Base-by-base conservation (phyloP, 2,888 invertebrate genomes). In the Diaphora mendica region DNA sequence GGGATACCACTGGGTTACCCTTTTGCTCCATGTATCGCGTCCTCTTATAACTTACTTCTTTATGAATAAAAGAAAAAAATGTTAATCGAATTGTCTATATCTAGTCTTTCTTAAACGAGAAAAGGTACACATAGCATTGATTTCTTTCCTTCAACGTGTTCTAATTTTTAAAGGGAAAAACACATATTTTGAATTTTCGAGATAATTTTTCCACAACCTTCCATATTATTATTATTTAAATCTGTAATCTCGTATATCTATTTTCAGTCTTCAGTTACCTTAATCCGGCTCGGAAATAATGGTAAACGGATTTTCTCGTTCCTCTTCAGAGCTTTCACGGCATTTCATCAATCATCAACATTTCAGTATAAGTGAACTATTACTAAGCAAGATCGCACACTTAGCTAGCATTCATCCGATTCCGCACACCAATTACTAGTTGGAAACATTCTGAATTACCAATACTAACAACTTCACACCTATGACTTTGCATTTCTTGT, bases 401-500 rank as follows among this genome's bases (percentile, higher is more conserved):
- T 33, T 67, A 48, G 33, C 33, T 67, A 20, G 23, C 20, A 33
- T 44, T 30, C 15, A 33, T 48, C 26, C 26, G 35, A 70, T 70
- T 70, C 44, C 35, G 48, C 48, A 33, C 67, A 67, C 51, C 74
- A 68, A 65, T 71, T 68, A 71, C 42, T 26, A 55, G 68, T 68
- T 69, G 15, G 23, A 44, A 71, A 69, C 71, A 64, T 68, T 71
- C 69, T 44, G 59, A 65, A 71, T 75, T 69, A 69, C 42, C 59
- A 30, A 67, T 44, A 35, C 71, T 65, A 68, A 75, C 71, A 71
- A 75, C 68, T 71, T 75, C 64, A 23, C 74, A 44, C 64, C 17
- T 75, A 71, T 75, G 74, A 71, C 68, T 75, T 26, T 9, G 71
- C 74, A 59, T 62, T 75, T 75, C 71, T 71, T 68, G 66, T 48